Evolutionary conservation across 2,797 vertebrate genomes (phyloP).

Genomic region (Malurus splendens): DNA sequence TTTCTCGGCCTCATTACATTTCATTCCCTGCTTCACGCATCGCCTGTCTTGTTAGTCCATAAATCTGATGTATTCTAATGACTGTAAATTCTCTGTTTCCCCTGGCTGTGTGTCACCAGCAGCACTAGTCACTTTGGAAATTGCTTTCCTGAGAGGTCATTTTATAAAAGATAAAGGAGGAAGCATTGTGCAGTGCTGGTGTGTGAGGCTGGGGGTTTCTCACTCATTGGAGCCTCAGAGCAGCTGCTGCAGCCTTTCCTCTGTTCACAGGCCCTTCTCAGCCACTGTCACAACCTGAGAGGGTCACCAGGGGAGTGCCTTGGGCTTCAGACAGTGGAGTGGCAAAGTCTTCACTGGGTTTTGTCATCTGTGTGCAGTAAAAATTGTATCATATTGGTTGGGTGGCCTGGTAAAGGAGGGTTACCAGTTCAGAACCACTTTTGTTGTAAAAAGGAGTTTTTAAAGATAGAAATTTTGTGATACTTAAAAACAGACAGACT

Average conservation of each 20-base stretch:
- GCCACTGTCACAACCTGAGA: rapidly evolving
- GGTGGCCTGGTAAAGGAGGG: neutral
- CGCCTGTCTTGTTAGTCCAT: neutral
- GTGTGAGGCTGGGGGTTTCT: neutral
- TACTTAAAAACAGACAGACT: neutral
- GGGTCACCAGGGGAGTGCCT: neutral
- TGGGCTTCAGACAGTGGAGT: neutral
- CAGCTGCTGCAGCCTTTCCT: neutral
- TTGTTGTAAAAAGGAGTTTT: neutral
- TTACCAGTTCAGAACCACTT: neutral
- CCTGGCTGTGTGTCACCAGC: neutral
- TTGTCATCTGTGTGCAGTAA: neutral
- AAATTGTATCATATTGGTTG: rapidly evolving
- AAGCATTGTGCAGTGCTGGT: neutral
- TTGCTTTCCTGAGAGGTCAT: neutral
- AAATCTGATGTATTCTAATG: neutral
- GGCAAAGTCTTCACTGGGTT: neutral
- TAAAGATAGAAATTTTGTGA: neutral
- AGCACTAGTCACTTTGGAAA: neutral
- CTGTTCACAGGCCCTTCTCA: neutral
- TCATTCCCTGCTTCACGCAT: neutral
- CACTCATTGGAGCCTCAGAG: neutral
- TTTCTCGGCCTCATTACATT: neutral
- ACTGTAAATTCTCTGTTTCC: neutral
- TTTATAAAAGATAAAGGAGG: neutral